Base-by-base conservation (phyloP, 2,113 vertebrate genomes). In the Polypterus senegalus region DNA sequence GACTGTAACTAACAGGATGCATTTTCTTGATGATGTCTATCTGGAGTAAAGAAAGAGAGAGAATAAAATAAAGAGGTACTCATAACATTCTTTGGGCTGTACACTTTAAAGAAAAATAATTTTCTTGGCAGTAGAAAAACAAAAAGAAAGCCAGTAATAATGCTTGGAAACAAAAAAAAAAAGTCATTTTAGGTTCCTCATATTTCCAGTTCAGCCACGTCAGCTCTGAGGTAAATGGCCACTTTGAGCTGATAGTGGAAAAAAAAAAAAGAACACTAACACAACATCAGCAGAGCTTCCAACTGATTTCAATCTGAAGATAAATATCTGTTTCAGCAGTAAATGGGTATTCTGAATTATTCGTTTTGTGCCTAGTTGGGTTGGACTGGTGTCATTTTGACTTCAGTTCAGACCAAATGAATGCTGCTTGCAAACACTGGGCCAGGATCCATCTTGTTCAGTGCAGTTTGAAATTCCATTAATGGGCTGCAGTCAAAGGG, bases 281-380 rank as follows among this genome's bases (percentile, higher is more conserved):
- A 73, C 59, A 65, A 80, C 79, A 77, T 71, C 73, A 65, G 66
- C 75, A 59, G 67, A 48, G 65, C 70, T 77, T 79, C 76, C 76
- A 73, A 79, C 74, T 77, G 79, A 89, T 87, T 83, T 75, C 71
- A 85, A 82, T 86, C 82, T 81, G 77, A 68, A 76, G 83, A 87
- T 88, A 82, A 83, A 74, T 78, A 88, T 77, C 79, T 67, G 73
- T 79, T 85, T 81, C 73, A 63, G 63, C 68, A 69, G 68, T 76
- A 75, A 79, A 75, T 77, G 73, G 27, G 73, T 76, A 77, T 75
- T 84, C 76, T 74, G 60, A 67, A 75, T 68, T 72, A 73, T 76
- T 74, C 79, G 74, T 79, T 79, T 74, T 71, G 61, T 84, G 77
- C 81, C 70, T 77, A 60, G 61, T 78, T 69, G 79, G 73, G 78